Conservation (phyloP, 2,113 vertebrate genomes). For the Psittacus erithacus region DNA sequence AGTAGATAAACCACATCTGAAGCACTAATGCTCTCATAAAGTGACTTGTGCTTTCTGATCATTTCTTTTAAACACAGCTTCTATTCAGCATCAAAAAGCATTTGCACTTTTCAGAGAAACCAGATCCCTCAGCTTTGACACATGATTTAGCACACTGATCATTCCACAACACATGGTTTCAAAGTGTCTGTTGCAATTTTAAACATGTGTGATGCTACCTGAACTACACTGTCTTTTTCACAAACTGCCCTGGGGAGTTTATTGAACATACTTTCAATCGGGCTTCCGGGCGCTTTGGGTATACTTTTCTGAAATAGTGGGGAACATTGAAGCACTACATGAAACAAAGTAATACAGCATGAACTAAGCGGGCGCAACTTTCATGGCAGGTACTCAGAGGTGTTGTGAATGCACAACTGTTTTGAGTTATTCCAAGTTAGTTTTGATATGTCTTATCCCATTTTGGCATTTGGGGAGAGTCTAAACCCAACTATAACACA, state of each 20-base stretch:
- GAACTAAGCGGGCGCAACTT: neutral
- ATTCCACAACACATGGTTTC: constrained; percentile 60
- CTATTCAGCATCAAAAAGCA: constrained; percentile 70
- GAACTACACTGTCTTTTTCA: constrained; percentile 19
- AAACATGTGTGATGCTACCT: constrained; percentile 51
- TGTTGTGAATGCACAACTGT: neutral
- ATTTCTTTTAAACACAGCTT: constrained; percentile 70
- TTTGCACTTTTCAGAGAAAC: constrained; percentile 64
- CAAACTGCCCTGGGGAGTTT: neutral
- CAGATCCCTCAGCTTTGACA: constrained; percentile 51
- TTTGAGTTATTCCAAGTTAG: neutral
- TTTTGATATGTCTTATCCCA: neutral
- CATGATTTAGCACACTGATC: constrained; percentile 59
- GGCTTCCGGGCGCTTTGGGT: neutral
- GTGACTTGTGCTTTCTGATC: constrained; percentile 62
- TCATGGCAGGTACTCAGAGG: neutral
- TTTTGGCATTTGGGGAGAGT: neutral
- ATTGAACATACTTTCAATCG: neutral
- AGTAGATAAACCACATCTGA: constrained; percentile 73
- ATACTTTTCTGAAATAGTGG: neutral
- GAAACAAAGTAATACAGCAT: neutral
- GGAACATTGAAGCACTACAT: neutral
- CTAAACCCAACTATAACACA: neutral
- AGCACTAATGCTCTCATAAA: constrained; percentile 68
- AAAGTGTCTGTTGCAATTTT: constrained; percentile 53